Evolutionary conservation across 2,113 vertebrate species (phyloP).

Genomic region (Ameiurus melas): DNA sequence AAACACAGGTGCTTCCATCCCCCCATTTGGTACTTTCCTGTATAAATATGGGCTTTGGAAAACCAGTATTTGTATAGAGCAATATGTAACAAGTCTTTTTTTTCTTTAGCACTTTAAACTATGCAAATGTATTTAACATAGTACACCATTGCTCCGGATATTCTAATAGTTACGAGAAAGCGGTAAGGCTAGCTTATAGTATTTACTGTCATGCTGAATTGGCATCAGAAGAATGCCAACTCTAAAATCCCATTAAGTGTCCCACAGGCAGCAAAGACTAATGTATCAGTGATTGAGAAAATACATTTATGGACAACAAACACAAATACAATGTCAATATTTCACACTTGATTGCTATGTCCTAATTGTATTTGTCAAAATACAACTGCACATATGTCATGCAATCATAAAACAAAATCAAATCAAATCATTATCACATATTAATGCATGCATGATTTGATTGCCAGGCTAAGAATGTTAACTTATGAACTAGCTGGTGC

Average conservation of each 20-base stretch:
- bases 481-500: background rate
- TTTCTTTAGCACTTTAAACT: background rate
- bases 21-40: slow-evolving; percentile 59
- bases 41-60: slow-evolving; percentile 53
- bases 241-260: background rate
- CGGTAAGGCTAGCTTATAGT: background rate
- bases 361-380: background rate
- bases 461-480: background rate
- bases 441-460: background rate
- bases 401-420: background rate
- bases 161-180: background rate
- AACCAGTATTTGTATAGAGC: background rate
- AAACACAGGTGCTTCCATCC: slow-evolving; percentile 75
- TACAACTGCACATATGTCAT: background rate
- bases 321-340: background rate
- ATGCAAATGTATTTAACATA: background rate
- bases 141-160: background rate
- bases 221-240: background rate
- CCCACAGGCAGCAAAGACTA: background rate
- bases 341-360: background rate
- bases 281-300: background rate
- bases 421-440: background rate
- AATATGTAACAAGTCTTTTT: background rate
- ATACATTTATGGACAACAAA: background rate
- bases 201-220: background rate